Percentiles rank a stretch among this genome's conserved stretches.
Conservation (phyloP, 2,113 vertebrate species). For the Cololabis saira region DNA sequence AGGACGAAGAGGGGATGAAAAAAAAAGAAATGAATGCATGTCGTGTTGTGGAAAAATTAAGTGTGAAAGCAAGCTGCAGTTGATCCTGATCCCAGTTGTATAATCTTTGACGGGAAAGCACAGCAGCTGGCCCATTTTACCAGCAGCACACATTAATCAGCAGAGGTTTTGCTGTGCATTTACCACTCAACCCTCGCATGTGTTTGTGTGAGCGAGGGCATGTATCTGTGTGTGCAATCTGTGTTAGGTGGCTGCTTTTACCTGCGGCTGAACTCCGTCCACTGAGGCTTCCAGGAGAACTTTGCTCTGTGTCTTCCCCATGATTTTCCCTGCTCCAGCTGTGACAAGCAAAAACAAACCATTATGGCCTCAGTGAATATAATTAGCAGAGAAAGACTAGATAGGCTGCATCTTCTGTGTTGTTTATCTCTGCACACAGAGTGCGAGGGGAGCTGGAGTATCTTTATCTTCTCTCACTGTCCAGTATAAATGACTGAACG, state of each 20-base stretch:
- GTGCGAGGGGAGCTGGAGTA: too few species aligned
- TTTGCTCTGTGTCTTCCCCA: slow-evolving; percentile 80
- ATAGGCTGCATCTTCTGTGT: not conserved
- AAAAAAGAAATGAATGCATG: slow-evolving; percentile 6
- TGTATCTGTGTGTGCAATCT: not conserved
- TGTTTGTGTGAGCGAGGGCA: not conserved
- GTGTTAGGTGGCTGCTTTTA: slow-evolving; percentile 41
- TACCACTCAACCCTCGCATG: not conserved
- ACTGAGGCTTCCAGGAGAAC: slow-evolving; percentile 68
- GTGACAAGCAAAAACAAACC: slow-evolving; percentile 16
- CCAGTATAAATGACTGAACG: too few species aligned
- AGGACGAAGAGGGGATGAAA: not conserved
- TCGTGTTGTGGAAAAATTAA: slow-evolving; percentile 42
- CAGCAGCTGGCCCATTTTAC: slow-evolving; percentile 46
- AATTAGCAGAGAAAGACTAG: not conserved
- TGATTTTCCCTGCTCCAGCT: slow-evolving; percentile 40
- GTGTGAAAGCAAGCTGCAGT: slow-evolving; percentile 54
- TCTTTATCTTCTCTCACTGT: too few species aligned
- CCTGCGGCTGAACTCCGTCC: slow-evolving; percentile 76
- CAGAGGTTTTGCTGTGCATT: slow-evolving; percentile 12
- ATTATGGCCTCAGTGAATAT: not conserved
- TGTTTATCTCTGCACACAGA: too few species aligned
- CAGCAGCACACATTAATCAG: slow-evolving; percentile 5
- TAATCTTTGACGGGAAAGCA: slow-evolving; percentile 50
- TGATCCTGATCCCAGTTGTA: slow-evolving; percentile 71